phyloP scores from a whole-genome alignment of 2,113 vertebrate species.

The Hyperopisus bebe region DNA sequence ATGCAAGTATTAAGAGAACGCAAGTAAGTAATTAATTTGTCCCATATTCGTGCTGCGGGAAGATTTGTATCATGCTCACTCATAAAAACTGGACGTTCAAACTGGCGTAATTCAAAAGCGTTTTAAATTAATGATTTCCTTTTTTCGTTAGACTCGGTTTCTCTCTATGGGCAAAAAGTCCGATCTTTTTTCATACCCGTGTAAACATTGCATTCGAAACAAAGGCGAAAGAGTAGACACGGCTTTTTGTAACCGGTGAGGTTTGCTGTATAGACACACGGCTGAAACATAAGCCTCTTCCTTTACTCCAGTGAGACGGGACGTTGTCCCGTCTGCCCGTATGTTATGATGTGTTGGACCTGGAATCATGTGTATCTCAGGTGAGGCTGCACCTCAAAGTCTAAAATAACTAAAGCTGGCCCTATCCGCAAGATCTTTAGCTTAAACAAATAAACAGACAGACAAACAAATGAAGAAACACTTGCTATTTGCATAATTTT shows the following conservation, averaged over 20 bases:
- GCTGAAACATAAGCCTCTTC: conserved; percentile 34
- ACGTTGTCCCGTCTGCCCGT: conserved; percentile 8
- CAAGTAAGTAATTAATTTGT: background rate
- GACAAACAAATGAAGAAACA: background rate
- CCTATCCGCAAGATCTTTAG: background rate
- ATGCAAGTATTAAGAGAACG: background rate
- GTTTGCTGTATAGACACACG: conserved; percentile 21
- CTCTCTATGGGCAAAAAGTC: background rate
- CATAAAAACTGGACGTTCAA: background rate
- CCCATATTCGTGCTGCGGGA: background rate
- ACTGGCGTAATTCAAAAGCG: background rate
- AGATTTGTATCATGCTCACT: background rate
- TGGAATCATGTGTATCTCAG: background rate
- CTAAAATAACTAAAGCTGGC: background rate
- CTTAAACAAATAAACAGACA: background rate
- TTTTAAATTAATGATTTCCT: background rate
- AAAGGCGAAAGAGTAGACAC: background rate
- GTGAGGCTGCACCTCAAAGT: background rate
- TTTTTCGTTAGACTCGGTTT: background rate
- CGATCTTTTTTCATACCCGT: background rate
- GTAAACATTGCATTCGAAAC: background rate
- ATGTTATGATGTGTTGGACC: background rate
- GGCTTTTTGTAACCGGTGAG: conserved; percentile 17
- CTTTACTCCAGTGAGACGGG: conserved; percentile 28
- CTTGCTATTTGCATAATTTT: background rate